A percentile compares a stretch with the other conserved stretches of the same genome.
Conservation (phyloP, 2,888 invertebrate genomes). For the Gerris lacustris region DNA sequence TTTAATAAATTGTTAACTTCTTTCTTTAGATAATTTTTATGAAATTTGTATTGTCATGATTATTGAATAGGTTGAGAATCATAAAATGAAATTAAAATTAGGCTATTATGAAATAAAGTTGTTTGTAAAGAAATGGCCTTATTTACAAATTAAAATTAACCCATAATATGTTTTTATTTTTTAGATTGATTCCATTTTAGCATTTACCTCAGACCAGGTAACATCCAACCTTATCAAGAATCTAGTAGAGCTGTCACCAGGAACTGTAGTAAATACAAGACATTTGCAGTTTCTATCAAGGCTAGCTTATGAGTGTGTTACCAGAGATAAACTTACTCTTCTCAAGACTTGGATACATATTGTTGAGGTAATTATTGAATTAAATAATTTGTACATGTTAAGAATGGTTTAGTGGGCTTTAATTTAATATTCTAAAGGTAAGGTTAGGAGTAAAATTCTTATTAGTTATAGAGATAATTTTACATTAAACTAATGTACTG, state of each 20-base stretch:
- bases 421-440: constrained; percentile 10
- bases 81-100: too few species aligned
- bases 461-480: too few species aligned
- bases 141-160: background rate
- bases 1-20: too few species aligned
- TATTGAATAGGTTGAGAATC: too few species aligned
- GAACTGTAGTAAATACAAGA: constrained; percentile 32
- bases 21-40: too few species aligned
- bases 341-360: constrained; percentile 59
- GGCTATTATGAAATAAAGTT: too few species aligned
- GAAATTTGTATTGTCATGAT: too few species aligned
- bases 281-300: constrained; percentile 50
- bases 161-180: constrained; percentile 10
- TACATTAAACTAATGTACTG: too few species aligned
- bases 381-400: background rate
- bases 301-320: constrained; percentile 66
- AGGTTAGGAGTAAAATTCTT: constrained; percentile 4
- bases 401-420: background rate
- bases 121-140: too few species aligned
- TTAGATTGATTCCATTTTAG: constrained; percentile 41
- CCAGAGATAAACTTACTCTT: constrained; percentile 63
- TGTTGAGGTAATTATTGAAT: constrained; percentile 45
- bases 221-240: constrained; percentile 57
- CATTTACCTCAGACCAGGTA: constrained; percentile 61
- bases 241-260: constrained; percentile 41